Evolutionary conservation across 2,113 vertebrate genomes (phyloP).

Genomic region (Lonchura striata): DNA sequence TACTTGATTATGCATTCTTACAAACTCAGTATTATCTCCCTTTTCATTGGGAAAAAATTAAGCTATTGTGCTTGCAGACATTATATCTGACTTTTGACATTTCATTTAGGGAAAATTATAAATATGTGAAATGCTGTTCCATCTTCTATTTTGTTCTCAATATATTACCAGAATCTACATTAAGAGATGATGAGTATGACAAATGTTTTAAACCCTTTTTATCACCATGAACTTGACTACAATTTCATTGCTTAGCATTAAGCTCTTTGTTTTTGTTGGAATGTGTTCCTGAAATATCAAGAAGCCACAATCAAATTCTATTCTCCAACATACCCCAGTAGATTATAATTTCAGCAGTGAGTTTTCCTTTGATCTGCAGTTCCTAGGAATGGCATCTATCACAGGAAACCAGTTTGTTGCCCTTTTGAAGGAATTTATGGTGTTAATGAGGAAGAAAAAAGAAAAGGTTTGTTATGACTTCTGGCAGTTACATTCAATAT

Average conservation of each 20-base stretch:
- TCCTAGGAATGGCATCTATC: background rate
- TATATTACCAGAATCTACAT: background rate
- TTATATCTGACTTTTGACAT: slow-evolving; percentile 6
- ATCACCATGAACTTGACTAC: background rate
- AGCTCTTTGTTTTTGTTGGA: slow-evolving; percentile 22
- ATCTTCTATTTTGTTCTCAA: background rate
- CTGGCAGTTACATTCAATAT: background rate
- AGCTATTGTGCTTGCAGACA: background rate
- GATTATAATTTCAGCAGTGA: background rate
- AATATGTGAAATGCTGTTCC: background rate
- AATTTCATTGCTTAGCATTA: background rate
- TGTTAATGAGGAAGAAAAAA: background rate
- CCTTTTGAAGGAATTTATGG: background rate
- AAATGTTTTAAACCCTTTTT: background rate
- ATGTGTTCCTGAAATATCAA: background rate
- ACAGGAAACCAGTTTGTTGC: background rate
- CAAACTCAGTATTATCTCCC: background rate
- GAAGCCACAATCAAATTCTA: background rate
- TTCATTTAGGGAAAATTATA: background rate
- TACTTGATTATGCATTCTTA: background rate
- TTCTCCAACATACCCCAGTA: background rate
- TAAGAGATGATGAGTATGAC: background rate
- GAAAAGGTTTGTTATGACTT: background rate
- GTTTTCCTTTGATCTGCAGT: background rate
- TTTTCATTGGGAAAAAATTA: background rate